Percentiles rank a stretch among this genome's conserved stretches.
Evolutionary conservation across 2,888 invertebrate species (phyloP).

Genomic region (Drosophila affinis): DNA sequence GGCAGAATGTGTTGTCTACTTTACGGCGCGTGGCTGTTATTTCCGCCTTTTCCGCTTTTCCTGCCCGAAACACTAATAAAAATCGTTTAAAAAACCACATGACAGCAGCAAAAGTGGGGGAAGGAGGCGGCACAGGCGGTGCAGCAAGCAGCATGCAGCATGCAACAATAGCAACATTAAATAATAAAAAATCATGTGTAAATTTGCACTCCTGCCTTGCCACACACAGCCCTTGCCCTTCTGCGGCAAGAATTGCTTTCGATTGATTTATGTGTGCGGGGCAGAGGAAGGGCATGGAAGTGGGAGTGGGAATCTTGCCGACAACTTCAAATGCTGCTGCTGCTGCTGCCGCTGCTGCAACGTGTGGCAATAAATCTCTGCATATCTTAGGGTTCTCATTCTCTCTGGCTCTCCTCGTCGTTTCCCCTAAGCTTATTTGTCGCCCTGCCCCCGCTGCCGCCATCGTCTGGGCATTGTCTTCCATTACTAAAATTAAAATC

Average conservation of each 20-base stretch:
- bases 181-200: slow-evolving; percentile 78
- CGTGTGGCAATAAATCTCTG: slow-evolving; percentile 71
- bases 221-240: background rate
- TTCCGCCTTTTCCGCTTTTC: slow-evolving; percentile 67
- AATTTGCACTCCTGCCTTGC: slow-evolving; percentile 36
- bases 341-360: slow-evolving; percentile 49
- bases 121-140: slow-evolving; percentile 1
- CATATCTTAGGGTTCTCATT: slow-evolving; percentile 4
- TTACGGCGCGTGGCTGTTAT: slow-evolving; percentile 79
- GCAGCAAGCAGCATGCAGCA: background rate
- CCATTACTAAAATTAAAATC: slow-evolving; percentile 80
- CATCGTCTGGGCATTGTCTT: slow-evolving; percentile 68
- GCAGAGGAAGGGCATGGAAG: background rate
- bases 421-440: slow-evolving; percentile 70
- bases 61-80: slow-evolving; percentile 68
- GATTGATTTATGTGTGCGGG: slow-evolving; percentile 66
- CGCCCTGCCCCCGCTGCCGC: slow-evolving; percentile 21
- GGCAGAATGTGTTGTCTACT: slow-evolving; percentile 67
- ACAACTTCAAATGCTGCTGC: slow-evolving; percentile 64
- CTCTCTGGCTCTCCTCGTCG: background rate
- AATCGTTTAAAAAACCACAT: slow-evolving; percentile 77
- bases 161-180: slow-evolving; percentile 56
- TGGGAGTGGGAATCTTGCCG: slow-evolving; percentile 24
- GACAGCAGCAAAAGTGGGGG: slow-evolving; percentile 39
- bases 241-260: slow-evolving; percentile 1